phyloP scores from a whole-genome alignment of 2,888 invertebrate species.

The Dasypogon diadema region DNA sequence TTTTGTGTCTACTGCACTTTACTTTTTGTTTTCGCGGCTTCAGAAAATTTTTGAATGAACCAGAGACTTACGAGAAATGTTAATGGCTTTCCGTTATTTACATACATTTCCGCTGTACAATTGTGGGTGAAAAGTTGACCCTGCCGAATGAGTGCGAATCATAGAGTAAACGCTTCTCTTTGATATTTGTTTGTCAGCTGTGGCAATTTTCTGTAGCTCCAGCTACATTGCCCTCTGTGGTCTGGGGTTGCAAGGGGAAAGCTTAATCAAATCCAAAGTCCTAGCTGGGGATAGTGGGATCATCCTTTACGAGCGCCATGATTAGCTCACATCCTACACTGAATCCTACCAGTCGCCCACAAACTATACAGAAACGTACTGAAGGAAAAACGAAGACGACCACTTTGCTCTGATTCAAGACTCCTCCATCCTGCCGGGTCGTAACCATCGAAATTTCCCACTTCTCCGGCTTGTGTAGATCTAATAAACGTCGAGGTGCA shows the following conservation, averaged over 20 bases:
- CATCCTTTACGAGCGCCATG: constrained; percentile 16
- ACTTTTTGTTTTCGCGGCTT: not conserved
- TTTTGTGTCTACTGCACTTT: constrained; percentile 10
- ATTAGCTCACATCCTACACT: constrained; percentile 18
- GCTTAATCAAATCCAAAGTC: constrained; percentile 46
- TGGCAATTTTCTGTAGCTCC: not conserved
- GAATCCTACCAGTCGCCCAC: too few species aligned
- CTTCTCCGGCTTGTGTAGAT: constrained; percentile 23
- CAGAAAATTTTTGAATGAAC: not conserved
- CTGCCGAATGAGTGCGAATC: too few species aligned
- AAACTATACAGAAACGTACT: too few species aligned
- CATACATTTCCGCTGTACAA: not conserved
- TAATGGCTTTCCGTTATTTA: constrained; percentile 8
- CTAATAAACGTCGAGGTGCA: constrained; percentile 38
- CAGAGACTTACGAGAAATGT: not conserved
- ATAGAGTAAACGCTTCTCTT: constrained; percentile 6
- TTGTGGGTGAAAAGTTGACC: not conserved
- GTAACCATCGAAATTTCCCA: constrained; percentile 28
- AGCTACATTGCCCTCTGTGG: constrained; percentile 31
- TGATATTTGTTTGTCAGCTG: constrained; percentile 2
- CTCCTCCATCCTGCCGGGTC: constrained; percentile 5
- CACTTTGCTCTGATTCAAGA: constrained; percentile 28
- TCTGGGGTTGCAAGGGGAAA: constrained; percentile 12
- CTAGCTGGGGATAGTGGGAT: too few species aligned
- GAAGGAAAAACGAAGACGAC: not conserved